Evolutionary conservation across 2,797 vertebrate genomes (phyloP).

Genomic region (Delichon dasypus): DNA sequence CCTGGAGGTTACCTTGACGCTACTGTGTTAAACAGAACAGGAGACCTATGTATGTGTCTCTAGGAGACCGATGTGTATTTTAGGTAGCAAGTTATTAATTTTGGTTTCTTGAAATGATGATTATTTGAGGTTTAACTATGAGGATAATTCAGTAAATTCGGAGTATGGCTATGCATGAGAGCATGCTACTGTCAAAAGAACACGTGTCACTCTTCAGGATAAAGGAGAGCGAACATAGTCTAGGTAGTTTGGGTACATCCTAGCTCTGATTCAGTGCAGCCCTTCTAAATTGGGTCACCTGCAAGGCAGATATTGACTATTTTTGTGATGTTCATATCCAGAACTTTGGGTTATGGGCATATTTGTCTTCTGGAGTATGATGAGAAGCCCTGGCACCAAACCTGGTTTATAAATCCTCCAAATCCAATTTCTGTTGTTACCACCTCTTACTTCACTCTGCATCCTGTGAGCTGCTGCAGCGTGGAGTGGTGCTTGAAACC

Average conservation of each 20-base stretch:
- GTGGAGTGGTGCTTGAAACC: not conserved
- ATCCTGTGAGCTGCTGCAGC: not conserved
- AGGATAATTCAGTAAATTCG: not conserved
- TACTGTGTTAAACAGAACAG: not conserved
- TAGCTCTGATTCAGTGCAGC: not conserved
- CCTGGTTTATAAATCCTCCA: not conserved
- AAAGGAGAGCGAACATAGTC: not conserved
- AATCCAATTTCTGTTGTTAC: not conserved
- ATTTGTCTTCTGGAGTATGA: not conserved
- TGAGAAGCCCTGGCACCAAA: not conserved
- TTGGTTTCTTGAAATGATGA: not conserved
- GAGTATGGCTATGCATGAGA: not conserved
- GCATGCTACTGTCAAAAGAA: not conserved
- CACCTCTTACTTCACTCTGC: accelerated
- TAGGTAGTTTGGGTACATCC: not conserved
- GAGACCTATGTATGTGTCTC: not conserved
- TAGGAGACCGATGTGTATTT: not conserved
- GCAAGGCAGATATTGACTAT: not conserved
- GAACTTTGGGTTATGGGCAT: not conserved
- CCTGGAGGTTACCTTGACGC: not conserved
- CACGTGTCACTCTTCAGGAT: not conserved
- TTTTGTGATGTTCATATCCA: not conserved
- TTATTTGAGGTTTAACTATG: not conserved
- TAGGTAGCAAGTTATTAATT: not conserved
- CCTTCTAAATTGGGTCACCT: not conserved